These are phyloP conservation scores for Liodrosophila aerea DNA, from an alignment of 2,888 invertebrate species.

Conservation along the genomic window DNA sequence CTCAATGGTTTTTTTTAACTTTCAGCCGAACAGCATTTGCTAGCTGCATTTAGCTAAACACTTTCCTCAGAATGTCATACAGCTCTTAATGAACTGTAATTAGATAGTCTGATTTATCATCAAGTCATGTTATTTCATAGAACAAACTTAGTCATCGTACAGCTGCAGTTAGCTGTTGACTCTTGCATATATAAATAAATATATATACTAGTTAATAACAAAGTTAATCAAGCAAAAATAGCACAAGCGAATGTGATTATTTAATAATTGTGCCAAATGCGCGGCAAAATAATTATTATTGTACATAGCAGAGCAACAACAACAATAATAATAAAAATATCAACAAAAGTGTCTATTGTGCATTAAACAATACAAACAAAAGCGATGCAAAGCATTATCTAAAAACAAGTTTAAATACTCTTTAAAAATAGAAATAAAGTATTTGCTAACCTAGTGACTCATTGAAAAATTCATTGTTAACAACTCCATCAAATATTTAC, in stretches of 20 bases:
- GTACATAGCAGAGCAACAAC: conserved; percentile 25
- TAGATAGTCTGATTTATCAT: conserved; percentile 52
- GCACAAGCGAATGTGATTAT: conserved; percentile 73
- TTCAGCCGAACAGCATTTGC: too few species aligned
- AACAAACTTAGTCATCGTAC: conserved; percentile 42
- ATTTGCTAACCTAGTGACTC: not conserved
- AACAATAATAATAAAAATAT: conserved; percentile 22
- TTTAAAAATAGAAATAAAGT: not conserved
- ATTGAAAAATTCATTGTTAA: too few species aligned
- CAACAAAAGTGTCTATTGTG: conserved; percentile 41
- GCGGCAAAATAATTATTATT: conserved; percentile 62
- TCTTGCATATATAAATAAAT: conserved; percentile 15
- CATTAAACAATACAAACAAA: conserved; percentile 49
- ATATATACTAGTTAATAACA: conserved; percentile 57
- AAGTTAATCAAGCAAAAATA: conserved; percentile 71
- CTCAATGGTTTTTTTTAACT: too few species aligned
- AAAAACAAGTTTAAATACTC: conserved; percentile 22
- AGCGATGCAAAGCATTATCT: not conserved
- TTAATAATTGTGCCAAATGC: conserved; percentile 76
- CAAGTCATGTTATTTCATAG: conserved; percentile 36
- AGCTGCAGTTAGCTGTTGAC: conserved; percentile 39
- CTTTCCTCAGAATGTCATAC: conserved; percentile 17
- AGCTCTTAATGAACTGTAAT: conserved; percentile 43
- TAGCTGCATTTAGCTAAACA: not conserved
- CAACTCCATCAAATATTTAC: too few species aligned